These are phyloP conservation scores for Xenentodon cancila DNA, from an alignment of 2,797 vertebrate genomes.

Conservation along the genomic window DNA sequence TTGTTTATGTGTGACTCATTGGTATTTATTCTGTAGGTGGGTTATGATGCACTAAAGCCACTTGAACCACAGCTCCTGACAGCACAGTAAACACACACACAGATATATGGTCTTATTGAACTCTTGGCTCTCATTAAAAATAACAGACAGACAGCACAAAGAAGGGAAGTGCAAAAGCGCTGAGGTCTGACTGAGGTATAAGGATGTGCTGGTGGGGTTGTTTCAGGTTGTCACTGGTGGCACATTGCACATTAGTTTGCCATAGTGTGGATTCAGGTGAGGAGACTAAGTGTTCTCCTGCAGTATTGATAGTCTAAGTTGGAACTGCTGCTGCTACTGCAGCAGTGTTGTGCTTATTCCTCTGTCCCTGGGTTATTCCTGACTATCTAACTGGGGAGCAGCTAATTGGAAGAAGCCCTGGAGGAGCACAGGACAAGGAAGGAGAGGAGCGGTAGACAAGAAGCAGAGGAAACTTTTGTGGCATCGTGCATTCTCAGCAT, in stretches of 20 bases:
- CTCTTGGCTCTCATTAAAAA: constrained; percentile 49
- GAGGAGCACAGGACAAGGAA: constrained; percentile 62
- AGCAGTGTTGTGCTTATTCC: constrained; percentile 63
- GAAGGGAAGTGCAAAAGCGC: constrained; percentile 28
- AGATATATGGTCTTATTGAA: constrained; percentile 4
- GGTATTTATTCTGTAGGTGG: constrained; percentile 47
- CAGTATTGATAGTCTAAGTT: constrained; percentile 63
- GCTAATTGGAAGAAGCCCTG: constrained; percentile 83
- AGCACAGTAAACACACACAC: constrained; percentile 4
- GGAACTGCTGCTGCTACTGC: constrained; percentile 64
- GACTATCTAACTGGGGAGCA: constrained; percentile 70
- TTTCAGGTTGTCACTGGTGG: constrained; percentile 50
- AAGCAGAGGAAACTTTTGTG: constrained; percentile 38
- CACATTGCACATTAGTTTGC: constrained; percentile 46
- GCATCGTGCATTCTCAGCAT: constrained; percentile 38
- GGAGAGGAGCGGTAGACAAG: constrained; percentile 32
- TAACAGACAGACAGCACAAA: constrained; percentile 24
- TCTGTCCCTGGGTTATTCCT: constrained; percentile 74
- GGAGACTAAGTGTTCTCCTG: constrained; percentile 64
- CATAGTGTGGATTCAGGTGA: constrained; percentile 41
- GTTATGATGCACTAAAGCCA: constrained; percentile 40
- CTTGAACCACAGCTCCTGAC: constrained; percentile 37
- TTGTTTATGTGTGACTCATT: constrained; percentile 46
- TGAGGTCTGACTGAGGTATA: constrained; percentile 36
- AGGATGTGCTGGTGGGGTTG: constrained; percentile 37